A percentile compares a stretch with the other conserved stretches of the same genome.
These are phyloP conservation scores for Onthophagus taurus DNA, from an alignment of 1,140 invertebrate species.

Conservation along the genomic window DNA sequence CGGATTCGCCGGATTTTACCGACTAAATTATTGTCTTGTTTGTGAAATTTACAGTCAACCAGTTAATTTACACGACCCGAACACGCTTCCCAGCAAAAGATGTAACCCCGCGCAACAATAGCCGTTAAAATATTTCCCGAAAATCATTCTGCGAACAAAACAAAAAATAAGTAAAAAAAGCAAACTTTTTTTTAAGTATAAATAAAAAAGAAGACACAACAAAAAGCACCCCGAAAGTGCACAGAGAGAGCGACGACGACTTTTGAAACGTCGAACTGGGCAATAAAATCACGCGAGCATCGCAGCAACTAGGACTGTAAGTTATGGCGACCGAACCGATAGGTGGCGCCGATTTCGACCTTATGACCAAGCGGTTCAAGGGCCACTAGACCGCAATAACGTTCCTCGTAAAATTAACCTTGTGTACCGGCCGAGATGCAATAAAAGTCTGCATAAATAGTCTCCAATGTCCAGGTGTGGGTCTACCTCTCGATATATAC, in stretches of 20 bases:
- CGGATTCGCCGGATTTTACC: too few relatives aligned
- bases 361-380: neutral
- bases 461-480: slow-evolving; percentile 30
- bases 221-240: neutral
- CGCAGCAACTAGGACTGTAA: slow-evolving; percentile 26
- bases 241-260: slow-evolving; percentile 7
- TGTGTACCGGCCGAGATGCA: slow-evolving; percentile 22
- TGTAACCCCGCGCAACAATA: neutral
- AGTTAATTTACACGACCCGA: slow-evolving; percentile 1
- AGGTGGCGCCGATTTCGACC: slow-evolving; percentile 14
- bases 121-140: neutral
- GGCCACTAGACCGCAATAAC: slow-evolving; percentile 23
- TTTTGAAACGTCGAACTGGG: slow-evolving; percentile 17
- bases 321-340: slow-evolving; percentile 20
- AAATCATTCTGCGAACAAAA: neutral
- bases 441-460: slow-evolving; percentile 33
- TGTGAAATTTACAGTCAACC: neutral
- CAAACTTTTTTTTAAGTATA: too few relatives aligned
- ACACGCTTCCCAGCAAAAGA: neutral
- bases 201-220: slow-evolving; percentile 2
- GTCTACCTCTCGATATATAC: slow-evolving; percentile 12
- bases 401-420: slow-evolving; percentile 32
- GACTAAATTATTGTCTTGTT: too few relatives aligned
- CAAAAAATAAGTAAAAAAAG: too few relatives aligned
- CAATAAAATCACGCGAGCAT: slow-evolving; percentile 23